Base-by-base conservation (phyloP, 2,888 invertebrate species). In the Orthonychiurus folsomi region DNA sequence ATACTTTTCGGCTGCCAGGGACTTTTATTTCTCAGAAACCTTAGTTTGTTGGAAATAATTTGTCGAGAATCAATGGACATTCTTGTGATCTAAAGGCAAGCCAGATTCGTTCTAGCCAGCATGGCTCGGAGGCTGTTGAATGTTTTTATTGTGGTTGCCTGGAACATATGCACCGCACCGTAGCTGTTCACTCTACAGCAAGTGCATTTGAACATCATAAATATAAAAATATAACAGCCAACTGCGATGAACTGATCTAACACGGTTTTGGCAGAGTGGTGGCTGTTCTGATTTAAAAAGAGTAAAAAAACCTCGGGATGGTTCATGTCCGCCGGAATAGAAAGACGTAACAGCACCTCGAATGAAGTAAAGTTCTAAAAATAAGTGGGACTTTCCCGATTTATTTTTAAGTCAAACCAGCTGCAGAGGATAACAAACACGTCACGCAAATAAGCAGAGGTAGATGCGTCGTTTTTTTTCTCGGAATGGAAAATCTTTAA, bases 361-460 rank as follows among this genome's bases (percentile, higher is more conserved):
- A 15, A 37, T 15, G 37, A 5, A 37, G 37, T 37, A 15, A 15
- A 15, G 5, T 37, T 37, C 37, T 58, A 62, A 58, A 62, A 62
- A 62, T 62, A 62, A 58, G n/a, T 15, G 23, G 62, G 62, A 58
- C 58, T 62, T 62, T 53, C 62, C 62, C 52, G 55, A 52, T 9
- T 52, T 52, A 12, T 12, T 52, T 52, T 52, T 52, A 5, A 23
- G 20, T 12, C 9, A n/a, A 52, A 52, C 37, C 37, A 37, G 37
- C 37, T 37, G 37, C 37, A 37, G 37, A 37, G 37, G 37, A 37
- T 5, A 9, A 15, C 5, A 37, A 37, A 15, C 5, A 37, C 37
- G 37, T 37, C 37, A 37, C 37, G 37, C 37, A 9, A 37, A 37
- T 37, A 37, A 37, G 37, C n/a, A n/a, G n/a, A n/a, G n/a, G n/a